Conservation (phyloP, 2,113 vertebrate genomes). For the Poeciliopsis turrubarensis region DNA sequence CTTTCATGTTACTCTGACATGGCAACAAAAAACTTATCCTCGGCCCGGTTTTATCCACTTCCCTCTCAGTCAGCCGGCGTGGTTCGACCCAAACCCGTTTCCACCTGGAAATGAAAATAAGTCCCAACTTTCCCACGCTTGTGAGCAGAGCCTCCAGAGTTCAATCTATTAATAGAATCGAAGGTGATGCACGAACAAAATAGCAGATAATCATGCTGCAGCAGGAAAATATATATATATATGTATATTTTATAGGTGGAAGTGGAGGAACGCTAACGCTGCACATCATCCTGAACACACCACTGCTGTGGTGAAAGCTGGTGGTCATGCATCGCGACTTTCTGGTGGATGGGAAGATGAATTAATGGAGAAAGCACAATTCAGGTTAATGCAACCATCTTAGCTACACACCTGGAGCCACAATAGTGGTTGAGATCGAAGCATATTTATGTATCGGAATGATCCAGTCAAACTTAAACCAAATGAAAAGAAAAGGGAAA, state of each 20-base stretch:
- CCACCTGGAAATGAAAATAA: not conserved
- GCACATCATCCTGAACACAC: too few species aligned
- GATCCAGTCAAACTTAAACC: not conserved
- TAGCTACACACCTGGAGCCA: not conserved
- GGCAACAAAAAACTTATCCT: constrained; percentile 16
- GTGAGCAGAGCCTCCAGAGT: not conserved
- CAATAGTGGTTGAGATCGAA: not conserved
- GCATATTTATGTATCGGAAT: not conserved
- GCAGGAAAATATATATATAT: too few species aligned
- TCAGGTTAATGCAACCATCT: not conserved
- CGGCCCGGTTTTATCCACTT: not conserved
- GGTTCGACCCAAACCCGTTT: not conserved
- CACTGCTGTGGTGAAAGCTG: too few species aligned
- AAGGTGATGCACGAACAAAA: too few species aligned
- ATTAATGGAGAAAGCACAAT: too few species aligned
- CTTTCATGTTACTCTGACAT: constrained; percentile 24
- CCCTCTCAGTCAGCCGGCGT: not conserved
- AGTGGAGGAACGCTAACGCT: too few species aligned
- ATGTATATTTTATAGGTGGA: too few species aligned
- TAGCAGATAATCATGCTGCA: too few species aligned
- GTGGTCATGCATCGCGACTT: too few species aligned
- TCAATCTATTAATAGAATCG: not conserved
- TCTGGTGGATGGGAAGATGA: too few species aligned
- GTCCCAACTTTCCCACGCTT: not conserved
- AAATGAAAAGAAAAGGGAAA: too few species aligned